These are phyloP conservation scores for Drosophila putrida DNA, from an alignment of 2,888 invertebrate genomes.

Conservation along the genomic window DNA sequence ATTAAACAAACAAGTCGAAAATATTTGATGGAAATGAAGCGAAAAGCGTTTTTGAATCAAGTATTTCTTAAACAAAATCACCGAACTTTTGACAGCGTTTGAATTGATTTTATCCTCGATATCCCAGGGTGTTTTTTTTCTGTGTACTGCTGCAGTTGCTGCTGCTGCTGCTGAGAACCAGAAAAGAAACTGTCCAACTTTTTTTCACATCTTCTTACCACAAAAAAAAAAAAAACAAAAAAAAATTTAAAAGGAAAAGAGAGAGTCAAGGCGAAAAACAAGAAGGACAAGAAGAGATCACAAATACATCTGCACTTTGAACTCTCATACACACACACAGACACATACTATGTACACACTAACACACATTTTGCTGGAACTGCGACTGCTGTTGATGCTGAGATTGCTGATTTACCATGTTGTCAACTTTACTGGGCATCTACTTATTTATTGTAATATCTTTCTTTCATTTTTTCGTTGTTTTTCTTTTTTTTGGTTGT, in stretches of 20 bases:
- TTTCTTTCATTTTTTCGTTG: conserved; percentile 12
- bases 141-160: not conserved
- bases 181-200: not conserved
- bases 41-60: too few species aligned
- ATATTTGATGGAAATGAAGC: too few species aligned
- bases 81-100: too few species aligned
- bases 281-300: not conserved
- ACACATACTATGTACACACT: conserved; percentile 8
- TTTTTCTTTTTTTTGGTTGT: not conserved
- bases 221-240: too few species aligned
- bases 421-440: conserved; percentile 36
- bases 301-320: conserved; percentile 10
- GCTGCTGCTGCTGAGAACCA: conserved; percentile 3
- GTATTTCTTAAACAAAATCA: too few species aligned
- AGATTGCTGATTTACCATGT: conserved; percentile 58
- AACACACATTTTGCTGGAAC: conserved; percentile 15
- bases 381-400: conserved; percentile 20
- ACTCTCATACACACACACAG: conserved; percentile 14
- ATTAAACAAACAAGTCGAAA: too few species aligned
- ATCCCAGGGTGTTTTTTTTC: too few species aligned
- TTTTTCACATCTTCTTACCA: too few species aligned
- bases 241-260: not conserved
- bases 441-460: conserved; percentile 17
- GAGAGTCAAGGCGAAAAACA: conserved; percentile 5
- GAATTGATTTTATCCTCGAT: too few species aligned